phyloP scores from a whole-genome alignment of 2,113 vertebrate species.

The Pungitius pungitius region DNA sequence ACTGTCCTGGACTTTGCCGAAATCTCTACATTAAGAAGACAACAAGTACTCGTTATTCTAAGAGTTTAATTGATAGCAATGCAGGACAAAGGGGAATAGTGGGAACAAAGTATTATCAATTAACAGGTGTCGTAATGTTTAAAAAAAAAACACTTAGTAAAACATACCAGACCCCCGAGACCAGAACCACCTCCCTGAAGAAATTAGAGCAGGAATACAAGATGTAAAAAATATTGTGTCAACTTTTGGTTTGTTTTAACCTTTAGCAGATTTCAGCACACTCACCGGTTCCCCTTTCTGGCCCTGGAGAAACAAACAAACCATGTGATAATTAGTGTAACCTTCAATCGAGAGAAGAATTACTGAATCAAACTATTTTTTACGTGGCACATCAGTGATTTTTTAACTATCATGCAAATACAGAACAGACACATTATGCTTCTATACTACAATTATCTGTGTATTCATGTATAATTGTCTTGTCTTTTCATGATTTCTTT shows the following conservation, averaged over 20 bases:
- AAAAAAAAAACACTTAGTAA: neutral
- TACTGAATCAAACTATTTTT: slow-evolving; percentile 5
- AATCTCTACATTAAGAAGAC: slow-evolving; percentile 69
- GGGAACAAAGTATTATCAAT: neutral
- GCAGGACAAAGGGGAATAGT: neutral
- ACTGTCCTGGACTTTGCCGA: slow-evolving; percentile 65
- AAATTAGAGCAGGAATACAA: neutral
- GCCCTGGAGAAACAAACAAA: slow-evolving; percentile 71
- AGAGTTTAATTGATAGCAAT: neutral
- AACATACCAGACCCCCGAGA: slow-evolving; percentile 80
- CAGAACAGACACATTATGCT: neutral
- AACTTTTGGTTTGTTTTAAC: neutral
- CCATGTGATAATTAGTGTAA: slow-evolving; percentile 7
- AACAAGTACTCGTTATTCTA: neutral
- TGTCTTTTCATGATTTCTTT: neutral
- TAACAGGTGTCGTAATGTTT: neutral
- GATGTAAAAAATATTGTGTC: neutral
- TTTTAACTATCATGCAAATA: neutral
- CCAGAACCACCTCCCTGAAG: slow-evolving; percentile 68
- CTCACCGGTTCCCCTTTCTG: slow-evolving; percentile 86
- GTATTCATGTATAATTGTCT: neutral
- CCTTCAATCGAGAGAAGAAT: neutral
- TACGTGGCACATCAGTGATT: neutral
- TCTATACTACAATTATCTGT: neutral
- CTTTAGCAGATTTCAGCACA: neutral